Percentiles rank a stretch among this genome's conserved stretches.
Conservation (phyloP, 1,140 invertebrate species). For the Pseudomyrmex pallidus region DNA sequence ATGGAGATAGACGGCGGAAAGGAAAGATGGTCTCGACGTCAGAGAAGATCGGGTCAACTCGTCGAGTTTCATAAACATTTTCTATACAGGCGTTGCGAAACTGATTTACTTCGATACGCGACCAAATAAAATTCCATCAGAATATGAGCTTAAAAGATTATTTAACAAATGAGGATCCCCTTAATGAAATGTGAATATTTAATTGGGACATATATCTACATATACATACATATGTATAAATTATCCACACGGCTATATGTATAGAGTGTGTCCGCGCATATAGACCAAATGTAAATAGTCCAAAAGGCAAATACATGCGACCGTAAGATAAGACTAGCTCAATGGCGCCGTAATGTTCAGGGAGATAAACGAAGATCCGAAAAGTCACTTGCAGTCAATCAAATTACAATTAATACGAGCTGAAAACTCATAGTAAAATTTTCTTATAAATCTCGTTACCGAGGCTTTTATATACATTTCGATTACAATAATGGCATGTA, state of each 20-base stretch:
- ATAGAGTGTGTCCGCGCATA: conserved; percentile 79
- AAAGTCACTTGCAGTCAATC: conserved; percentile 24
- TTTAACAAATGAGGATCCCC: neutral
- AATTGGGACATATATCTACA: conserved; percentile 63
- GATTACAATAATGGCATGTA: too few relatives aligned
- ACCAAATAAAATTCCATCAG: neutral
- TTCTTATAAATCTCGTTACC: neutral
- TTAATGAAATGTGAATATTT: conserved; percentile 71
- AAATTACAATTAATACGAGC: conserved; percentile 38
- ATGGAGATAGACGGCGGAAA: conserved; percentile 17
- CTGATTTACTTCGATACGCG: neutral
- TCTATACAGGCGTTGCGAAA: neutral
- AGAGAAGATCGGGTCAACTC: conserved; percentile 46
- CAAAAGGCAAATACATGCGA: conserved; percentile 79
- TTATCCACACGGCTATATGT: conserved; percentile 59
- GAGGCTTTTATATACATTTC: too few relatives aligned
- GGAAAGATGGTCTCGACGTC: conserved; percentile 10
- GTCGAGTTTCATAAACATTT: conserved; percentile 57
- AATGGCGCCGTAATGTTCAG: conserved; percentile 31
- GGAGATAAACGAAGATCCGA: neutral
- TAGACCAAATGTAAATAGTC: conserved; percentile 76
- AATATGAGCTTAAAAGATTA: neutral
- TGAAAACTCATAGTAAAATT: conserved; percentile 34
- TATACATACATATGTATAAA: conserved; percentile 3
- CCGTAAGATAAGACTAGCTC: conserved; percentile 76